Evolutionary conservation across 2,797 vertebrate species (phyloP).

Genomic region (Parauchenoglanis ngamensis): DNA sequence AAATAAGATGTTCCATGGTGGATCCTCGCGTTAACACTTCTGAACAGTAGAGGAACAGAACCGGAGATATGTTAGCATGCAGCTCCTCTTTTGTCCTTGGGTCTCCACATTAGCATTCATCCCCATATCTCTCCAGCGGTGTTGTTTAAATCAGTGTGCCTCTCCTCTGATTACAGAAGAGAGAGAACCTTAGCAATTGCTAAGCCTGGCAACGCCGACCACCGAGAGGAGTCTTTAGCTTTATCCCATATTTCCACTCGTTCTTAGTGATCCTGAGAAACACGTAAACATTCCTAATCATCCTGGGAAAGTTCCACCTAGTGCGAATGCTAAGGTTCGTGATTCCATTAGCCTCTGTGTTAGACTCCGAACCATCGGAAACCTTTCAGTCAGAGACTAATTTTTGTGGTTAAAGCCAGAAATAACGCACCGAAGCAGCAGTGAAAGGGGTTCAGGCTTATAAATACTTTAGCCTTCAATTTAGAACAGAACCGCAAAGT

Average conservation of each 20-base stretch:
- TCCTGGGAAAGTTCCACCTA: conserved; percentile 21
- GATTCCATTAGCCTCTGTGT: background rate
- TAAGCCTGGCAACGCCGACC: background rate
- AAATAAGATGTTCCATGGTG: background rate
- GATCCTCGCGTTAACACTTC: background rate
- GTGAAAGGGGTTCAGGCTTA: background rate
- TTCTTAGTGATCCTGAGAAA: background rate
- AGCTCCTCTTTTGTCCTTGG: conserved; percentile 12
- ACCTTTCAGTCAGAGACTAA: background rate
- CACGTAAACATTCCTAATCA: background rate
- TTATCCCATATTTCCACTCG: background rate
- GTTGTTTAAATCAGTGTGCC: background rate
- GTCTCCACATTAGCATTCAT: conserved; percentile 21
- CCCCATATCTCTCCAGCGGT: background rate
- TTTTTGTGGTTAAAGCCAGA: background rate
- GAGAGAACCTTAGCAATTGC: background rate
- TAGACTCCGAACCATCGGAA: background rate
- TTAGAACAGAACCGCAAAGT: background rate
- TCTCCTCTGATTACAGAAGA: conserved; percentile 7
- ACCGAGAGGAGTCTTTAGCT: background rate
- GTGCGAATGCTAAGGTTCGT: background rate
- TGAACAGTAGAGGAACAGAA: background rate
- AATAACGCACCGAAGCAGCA: background rate
- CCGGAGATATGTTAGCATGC: background rate
- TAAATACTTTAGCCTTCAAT: background rate